Evolutionary conservation across 1,140 invertebrate genomes (phyloP), one percentile per base, ranked within the genome.

Genomic region (Orius insidiosus): DNA sequence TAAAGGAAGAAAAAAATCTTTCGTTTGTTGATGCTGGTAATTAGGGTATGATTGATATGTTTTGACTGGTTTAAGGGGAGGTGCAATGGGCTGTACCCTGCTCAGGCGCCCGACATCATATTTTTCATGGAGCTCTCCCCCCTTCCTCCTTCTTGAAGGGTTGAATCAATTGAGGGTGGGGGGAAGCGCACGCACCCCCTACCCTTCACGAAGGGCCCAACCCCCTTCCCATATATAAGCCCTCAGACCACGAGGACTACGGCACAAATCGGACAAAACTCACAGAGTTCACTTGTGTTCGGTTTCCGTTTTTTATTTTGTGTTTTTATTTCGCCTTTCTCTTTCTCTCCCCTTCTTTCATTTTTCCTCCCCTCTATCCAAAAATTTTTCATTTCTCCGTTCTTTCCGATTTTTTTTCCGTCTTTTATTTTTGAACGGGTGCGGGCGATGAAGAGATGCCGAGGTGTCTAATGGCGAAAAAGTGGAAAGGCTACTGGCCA

Each of bases 401-500:
- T 11, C 2, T 24, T 37, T 35, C 10, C 31, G 11, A 35, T 33
- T 16, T 14, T 19, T 33, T n/a, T 19, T 42, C 24, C n/a, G 41
- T n/a, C n/a, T n/a, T n/a, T n/a, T n/a, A n/a, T n/a, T n/a, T n/a
- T n/a, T n/a, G n/a, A n/a, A n/a, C n/a, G 15, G 10, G 32, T 14
- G 41, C 36, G 41, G 41, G 32, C 33, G 10, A n/a, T 36, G 49
- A 45, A 30, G 48, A 45, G 35, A 55, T 54, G 52, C 62, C 66
- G 67, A 63, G 54, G 36, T 56, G 53, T 42, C 54, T 57, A 58
- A 86, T 87, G 80, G 83, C 83, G 55, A 85, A 86, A 65, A 86
- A 87, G 69, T 85, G 82, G 81, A 86, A 85, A 72, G 77, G 74
- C 55, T 81, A 81, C 66, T 76, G 79, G 53, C 79, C 79, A 76